Base-by-base conservation (phyloP, 2,113 vertebrate genomes). In the western clawed frog (Xenopus tropicalis) region DNA sequence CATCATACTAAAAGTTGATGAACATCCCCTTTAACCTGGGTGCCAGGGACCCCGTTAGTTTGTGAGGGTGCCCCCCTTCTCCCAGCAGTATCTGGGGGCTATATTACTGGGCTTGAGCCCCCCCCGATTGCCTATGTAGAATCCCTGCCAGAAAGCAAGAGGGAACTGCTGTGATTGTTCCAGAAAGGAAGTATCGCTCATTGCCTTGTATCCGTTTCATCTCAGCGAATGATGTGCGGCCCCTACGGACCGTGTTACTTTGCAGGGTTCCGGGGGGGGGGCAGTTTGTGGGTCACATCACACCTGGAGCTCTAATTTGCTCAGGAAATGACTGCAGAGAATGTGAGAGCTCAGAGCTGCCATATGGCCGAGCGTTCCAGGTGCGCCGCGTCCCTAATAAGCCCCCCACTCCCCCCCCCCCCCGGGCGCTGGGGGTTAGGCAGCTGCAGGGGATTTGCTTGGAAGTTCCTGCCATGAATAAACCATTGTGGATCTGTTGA, bases 361-460 rank as follows among this genome's bases (percentile, higher is more conserved):
- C 61, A 25, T 14, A 37, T 62, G 61, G 61, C 61, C 24, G 17
- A 29, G 12, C 7, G 8, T 14, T 62, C 61, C 61, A 62, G 23
- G 61, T 25, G 61, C 24, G 22, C 17, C 23, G 25, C 22, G 11
- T 37, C 24, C 14, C 37, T 62, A 62, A 62, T 23, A 17, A 25
- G 3, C 20, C 3, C 10, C 12, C n/a, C n/a, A 3, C 13, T 23
- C 7, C 22, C 14, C 25, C 14, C n/a, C 25, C 14, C 61, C 11
- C 61, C 12, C 4, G 37, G 24, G 61, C 12, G 22, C 23, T 25
- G 5, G 29, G 29, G 29, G 29, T 37, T 6, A 37, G 29, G 20
- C 44, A 51, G 65, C 65, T 52, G 65, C 21, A 17, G 23, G 65
- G 65, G 65, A 67, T 67, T 67, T 67, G 65, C 65, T 67, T 8